Conservation (phyloP, 2,797 vertebrate genomes). For the Rhinatrema bivittatum region DNA sequence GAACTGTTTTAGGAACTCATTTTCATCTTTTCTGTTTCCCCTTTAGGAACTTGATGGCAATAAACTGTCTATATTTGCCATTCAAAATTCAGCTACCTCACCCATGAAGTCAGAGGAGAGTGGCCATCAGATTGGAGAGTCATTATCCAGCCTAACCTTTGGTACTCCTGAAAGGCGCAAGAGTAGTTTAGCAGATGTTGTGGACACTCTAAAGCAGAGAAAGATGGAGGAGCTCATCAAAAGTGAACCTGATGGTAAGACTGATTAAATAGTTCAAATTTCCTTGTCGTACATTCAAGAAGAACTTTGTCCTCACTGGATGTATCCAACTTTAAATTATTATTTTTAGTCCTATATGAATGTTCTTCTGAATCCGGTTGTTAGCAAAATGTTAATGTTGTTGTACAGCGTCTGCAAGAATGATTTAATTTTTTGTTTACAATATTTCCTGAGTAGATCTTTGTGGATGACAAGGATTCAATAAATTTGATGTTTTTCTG, state of each 20-base stretch:
- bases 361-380: neutral
- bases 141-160: conserved; percentile 65
- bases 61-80: conserved; percentile 90
- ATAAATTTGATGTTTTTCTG: too few relatives aligned
- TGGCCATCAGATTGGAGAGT: conserved; percentile 76
- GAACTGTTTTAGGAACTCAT: conserved; percentile 11
- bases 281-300: neutral
- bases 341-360: neutral
- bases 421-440: too few relatives aligned
- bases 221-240: conserved; percentile 99
- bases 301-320: conserved; percentile 3
- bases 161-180: conserved; percentile 94
- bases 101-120: conserved; percentile 88
- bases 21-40: conserved; percentile 41
- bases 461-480: too few relatives aligned
- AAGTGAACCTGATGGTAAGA: conserved; percentile 95
- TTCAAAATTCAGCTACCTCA: conserved; percentile 96
- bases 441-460: too few relatives aligned
- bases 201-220: conserved; percentile 95
- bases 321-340: neutral
- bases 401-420: too few relatives aligned
- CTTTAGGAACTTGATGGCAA: conserved; percentile 85
- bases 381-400: too few relatives aligned
- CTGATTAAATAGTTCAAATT: conserved; percentile 8
- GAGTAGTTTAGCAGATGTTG: conserved; percentile 93